Evolutionary conservation across 53 echinoderm and acorn worm species (phyloP).

Genomic region (Actinopyga echinites): DNA sequence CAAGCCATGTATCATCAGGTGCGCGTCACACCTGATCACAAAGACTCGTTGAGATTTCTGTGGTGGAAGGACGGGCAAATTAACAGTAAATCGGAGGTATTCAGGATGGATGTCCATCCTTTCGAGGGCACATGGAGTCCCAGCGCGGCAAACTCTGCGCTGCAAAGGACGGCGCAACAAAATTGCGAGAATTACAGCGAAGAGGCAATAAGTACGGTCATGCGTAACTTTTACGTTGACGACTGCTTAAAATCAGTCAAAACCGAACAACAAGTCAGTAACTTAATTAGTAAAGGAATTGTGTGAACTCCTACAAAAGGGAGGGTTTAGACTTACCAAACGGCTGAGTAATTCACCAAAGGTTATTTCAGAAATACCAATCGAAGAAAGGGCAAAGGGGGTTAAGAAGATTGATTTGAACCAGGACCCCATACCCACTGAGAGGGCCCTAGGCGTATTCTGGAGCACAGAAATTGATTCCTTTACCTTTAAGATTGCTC

Average conservation of each 20-base stretch:
- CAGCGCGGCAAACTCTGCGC: slow-evolving; percentile 31
- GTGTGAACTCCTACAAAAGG: not conserved
- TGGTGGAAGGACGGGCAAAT: slow-evolving; percentile 56
- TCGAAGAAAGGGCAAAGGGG: slow-evolving; percentile 32
- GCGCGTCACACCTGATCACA: slow-evolving; percentile 24
- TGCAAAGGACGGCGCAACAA: slow-evolving; percentile 40
- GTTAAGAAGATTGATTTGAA: slow-evolving; percentile 25
- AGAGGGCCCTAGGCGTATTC: slow-evolving; percentile 48
- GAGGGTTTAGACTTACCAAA: slow-evolving; percentile 57
- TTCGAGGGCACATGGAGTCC: slow-evolving; percentile 41
- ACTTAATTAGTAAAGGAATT: slow-evolving; percentile 43
- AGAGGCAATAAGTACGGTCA: slow-evolving; percentile 40
- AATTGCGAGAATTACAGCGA: slow-evolving; percentile 3
- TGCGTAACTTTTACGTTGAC: slow-evolving; percentile 55
- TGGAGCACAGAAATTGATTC: slow-evolving; percentile 43
- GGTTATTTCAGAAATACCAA: not conserved
- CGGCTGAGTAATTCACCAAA: slow-evolving; percentile 39
- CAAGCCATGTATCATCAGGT: slow-evolving; percentile 59
- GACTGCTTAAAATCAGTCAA: slow-evolving; percentile 47
- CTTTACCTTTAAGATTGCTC: not conserved
- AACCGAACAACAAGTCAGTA: slow-evolving; percentile 23
- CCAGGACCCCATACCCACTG: slow-evolving; percentile 12
- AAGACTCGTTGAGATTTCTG: slow-evolving; percentile 24
- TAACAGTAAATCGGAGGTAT: slow-evolving; percentile 16
- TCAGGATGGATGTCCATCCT: slow-evolving; percentile 44